Base-by-base conservation (phyloP, 2,113 vertebrate genomes). In the Collichthys lucidus region DNA sequence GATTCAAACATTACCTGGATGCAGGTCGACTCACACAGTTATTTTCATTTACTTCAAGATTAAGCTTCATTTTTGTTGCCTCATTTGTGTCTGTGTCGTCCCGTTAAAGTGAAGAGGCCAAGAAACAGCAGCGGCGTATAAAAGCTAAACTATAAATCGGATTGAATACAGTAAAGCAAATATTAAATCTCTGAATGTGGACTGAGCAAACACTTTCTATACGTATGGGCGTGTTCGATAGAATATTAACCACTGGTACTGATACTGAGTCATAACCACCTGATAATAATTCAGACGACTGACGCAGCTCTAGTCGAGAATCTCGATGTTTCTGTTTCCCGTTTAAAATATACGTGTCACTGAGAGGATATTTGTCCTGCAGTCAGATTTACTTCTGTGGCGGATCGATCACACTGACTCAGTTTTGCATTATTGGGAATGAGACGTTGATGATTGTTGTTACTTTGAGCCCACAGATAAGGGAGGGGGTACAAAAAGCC, bases 141-240 rank as follows among this genome's bases (percentile, higher is more conserved):
- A 46, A 46, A 14, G 44, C 12, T 12, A 14, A 46, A 46, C 11
- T 46, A 4, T 15, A 46, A 46, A 46, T 40, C 2, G 8, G 35
- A 40, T 8, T 40, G 35, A 15, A 46, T 46, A 46, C 44, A 46
- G 10, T n/a, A 1, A n/a, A 6, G 11, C 4, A 22, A 74, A 67
- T 44, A 16, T 19, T 0, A 42, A 55, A 50, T 11, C 22, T 57
- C n/a, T n/a, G 1, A 62, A 2, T 74, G 49, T 59, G 77, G 79
- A 74, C 26, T 26, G 60, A 61, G 69, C 67, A 84, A 86, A 89
- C 61, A 49, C 0, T 1, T 42, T 24, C 29, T 19, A n/a, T n/a
- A n/a, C 15, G 17, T 26, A 11, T 24, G 82, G 73, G 65, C 50
- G 16, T 77, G 79, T 74, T 83, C 56, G 53, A 67, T 66, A 22